A percentile compares a stretch with the other conserved stretches of the same genome.
phyloP scores from a whole-genome alignment of 2,113 vertebrate species.

The Chionodraco myersi region DNA sequence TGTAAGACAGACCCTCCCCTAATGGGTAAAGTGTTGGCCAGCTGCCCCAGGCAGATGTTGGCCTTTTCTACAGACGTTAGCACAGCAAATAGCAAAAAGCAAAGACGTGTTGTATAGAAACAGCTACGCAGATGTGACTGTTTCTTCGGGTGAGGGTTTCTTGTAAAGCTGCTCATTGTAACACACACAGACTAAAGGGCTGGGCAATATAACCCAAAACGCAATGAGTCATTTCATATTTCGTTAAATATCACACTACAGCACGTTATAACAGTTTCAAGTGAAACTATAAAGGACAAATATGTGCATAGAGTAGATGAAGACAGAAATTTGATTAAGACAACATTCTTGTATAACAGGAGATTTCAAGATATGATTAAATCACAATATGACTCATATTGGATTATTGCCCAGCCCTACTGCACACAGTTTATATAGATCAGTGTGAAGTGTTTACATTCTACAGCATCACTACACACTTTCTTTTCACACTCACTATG shows the following conservation, averaged over 20 bases:
- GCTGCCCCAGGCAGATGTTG: conserved; percentile 69
- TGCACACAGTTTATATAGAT: conserved; percentile 31
- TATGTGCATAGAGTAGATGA: too few relatives aligned
- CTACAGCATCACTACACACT: conserved; percentile 4
- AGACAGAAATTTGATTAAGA: too few relatives aligned
- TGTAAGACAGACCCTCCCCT: conserved; percentile 26
- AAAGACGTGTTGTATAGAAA: conserved; percentile 33
- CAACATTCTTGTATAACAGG: too few relatives aligned
- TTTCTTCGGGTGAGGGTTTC: conserved; percentile 40
- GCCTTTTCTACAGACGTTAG: conserved; percentile 60
- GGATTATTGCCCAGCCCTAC: too few relatives aligned
- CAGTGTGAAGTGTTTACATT: conserved; percentile 27
- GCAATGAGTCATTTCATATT: too few relatives aligned
- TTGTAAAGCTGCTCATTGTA: conserved; percentile 22
- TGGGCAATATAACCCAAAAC: too few relatives aligned
- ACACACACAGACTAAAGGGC: not conserved
- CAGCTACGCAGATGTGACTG: conserved; percentile 50
- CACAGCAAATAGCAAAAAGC: conserved; percentile 50
- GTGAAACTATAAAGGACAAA: too few relatives aligned
- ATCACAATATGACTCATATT: too few relatives aligned
- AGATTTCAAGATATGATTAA: too few relatives aligned
- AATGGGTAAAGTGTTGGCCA: conserved; percentile 56
- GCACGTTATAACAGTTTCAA: too few relatives aligned
- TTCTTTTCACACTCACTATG: not conserved
- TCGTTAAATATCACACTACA: too few relatives aligned